Evolutionary conservation across 1,140 invertebrate genomes (phyloP).

Genomic region (Samia ricini): DNA sequence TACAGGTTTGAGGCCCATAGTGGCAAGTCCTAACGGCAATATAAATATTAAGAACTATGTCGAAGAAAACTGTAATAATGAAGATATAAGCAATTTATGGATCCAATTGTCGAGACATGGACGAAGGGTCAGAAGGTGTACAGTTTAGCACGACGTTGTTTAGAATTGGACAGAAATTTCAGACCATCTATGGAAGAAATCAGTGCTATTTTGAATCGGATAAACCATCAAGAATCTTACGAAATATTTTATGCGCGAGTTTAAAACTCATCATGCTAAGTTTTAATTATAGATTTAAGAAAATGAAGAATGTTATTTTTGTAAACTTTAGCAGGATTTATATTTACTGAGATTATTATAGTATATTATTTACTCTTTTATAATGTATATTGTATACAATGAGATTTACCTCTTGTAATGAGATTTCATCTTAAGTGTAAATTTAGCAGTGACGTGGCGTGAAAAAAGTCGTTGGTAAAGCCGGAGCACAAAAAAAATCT

Average conservation of each 20-base stretch:
- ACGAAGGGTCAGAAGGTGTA: slow-evolving; percentile 48
- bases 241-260: slow-evolving; percentile 3
- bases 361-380: too few species aligned
- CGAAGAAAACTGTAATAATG: slow-evolving; percentile 39
- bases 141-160: slow-evolving; percentile 44
- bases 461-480: too few species aligned
- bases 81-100: slow-evolving; percentile 46
- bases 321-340: too few species aligned
- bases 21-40: slow-evolving; percentile 52
- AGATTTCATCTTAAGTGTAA: too few species aligned
- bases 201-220: slow-evolving; percentile 38
- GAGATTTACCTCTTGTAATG: too few species aligned
- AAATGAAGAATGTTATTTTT: too few species aligned
- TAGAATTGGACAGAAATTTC: slow-evolving; percentile 40
- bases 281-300: too few species aligned
- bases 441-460: too few species aligned
- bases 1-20: slow-evolving; percentile 81
- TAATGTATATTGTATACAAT: too few species aligned
- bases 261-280: neutral
- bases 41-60: slow-evolving; percentile 61
- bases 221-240: slow-evolving; percentile 19
- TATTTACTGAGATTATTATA: too few species aligned
- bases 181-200: slow-evolving; percentile 53
- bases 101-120: slow-evolving; percentile 44
- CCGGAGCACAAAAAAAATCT: too few species aligned